phyloP scores from a whole-genome alignment of 2,113 vertebrate genomes.

The Balaenoptera acutorostrata region DNA sequence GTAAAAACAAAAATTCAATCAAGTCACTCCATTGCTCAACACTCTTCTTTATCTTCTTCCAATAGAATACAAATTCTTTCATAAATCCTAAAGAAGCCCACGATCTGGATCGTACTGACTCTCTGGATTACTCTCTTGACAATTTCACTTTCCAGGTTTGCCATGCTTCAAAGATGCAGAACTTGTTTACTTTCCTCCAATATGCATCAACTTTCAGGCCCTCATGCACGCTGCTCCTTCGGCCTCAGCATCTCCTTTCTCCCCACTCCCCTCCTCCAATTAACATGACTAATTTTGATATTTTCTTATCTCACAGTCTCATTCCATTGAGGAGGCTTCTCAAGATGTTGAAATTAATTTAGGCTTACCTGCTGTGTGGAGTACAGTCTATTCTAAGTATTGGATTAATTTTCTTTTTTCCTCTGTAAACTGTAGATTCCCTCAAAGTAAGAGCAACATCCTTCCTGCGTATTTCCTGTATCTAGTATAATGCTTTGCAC shows the following conservation, averaged over 20 bases:
- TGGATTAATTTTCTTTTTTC: not conserved
- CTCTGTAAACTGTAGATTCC: not conserved
- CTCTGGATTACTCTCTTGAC: not conserved
- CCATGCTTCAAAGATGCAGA: not conserved
- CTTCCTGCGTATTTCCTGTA: not conserved
- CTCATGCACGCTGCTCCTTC: not conserved
- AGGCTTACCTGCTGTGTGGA: not conserved
- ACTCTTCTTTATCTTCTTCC: not conserved
- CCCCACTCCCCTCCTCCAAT: not conserved
- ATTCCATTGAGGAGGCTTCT: not conserved
- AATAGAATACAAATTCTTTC: not conserved
- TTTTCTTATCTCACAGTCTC: not conserved
- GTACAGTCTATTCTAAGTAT: not conserved
- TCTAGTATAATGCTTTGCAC: not conserved
- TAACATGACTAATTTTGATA: not conserved
- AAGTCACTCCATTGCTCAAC: not conserved
- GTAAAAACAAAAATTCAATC: not conserved
- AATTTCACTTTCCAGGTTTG: not conserved
- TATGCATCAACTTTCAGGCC: not conserved
- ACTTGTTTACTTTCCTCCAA: not conserved
- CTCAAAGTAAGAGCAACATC: not conserved
- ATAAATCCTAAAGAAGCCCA: not conserved
- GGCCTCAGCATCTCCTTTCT: not conserved
- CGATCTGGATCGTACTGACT: not conserved
- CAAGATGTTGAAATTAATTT: not conserved